Evolutionary conservation across 2,888 invertebrate species (phyloP).

Genomic region (Oxytorus armatus): DNA sequence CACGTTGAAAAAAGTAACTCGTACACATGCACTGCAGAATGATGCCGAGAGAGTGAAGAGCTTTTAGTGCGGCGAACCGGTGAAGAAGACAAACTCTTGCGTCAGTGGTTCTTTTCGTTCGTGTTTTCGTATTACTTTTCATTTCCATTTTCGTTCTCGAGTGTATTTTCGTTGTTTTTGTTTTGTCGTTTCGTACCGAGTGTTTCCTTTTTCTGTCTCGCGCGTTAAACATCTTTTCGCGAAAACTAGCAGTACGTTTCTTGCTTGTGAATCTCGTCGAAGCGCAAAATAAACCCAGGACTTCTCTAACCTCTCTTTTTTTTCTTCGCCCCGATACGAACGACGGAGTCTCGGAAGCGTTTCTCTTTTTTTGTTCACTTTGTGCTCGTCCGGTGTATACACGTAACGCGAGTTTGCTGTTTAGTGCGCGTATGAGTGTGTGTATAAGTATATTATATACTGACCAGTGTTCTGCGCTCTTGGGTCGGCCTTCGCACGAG

Average conservation of each 20-base stretch:
- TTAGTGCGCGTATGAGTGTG: conserved; percentile 56
- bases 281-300: conserved; percentile 20
- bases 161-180: conserved; percentile 53
- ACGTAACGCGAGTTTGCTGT: conserved; percentile 52
- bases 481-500: conserved; percentile 68
- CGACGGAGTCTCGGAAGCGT: conserved; percentile 14
- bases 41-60: too few species aligned
- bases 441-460: conserved; percentile 49
- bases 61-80: conserved; percentile 48
- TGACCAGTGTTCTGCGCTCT: conserved; percentile 58
- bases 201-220: conserved; percentile 47
- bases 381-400: conserved; percentile 47
- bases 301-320: conserved; percentile 20
- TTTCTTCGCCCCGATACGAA: background rate
- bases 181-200: conserved; percentile 42
- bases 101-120: conserved; percentile 42
- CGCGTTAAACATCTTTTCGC: conserved; percentile 4
- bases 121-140: conserved; percentile 6
- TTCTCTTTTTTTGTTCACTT: conserved; percentile 28
- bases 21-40: too few species aligned
- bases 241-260: background rate
- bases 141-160: conserved; percentile 29
- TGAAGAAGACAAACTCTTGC: conserved; percentile 44
- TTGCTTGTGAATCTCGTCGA: conserved; percentile 1
- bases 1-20: conserved; percentile 12